A percentile compares a stretch with the other conserved stretches of the same genome.
Conservation (phyloP, 2,888 invertebrate species). For the Protula sp. region DNA sequence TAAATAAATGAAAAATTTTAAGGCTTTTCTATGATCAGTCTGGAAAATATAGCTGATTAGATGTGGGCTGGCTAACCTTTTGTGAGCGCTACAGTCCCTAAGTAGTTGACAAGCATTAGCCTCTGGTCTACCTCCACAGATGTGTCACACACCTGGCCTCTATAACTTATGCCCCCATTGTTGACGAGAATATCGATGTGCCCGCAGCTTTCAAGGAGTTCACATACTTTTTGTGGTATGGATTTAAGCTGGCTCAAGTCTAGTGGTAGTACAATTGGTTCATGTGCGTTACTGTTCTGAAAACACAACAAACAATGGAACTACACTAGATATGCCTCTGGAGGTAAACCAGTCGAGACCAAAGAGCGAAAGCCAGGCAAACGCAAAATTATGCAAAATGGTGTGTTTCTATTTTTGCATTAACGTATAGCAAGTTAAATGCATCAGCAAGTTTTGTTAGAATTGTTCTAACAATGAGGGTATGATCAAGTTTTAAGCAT, state of each 20-base stretch:
- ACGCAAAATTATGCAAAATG: too few relatives aligned
- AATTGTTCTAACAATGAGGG: too few relatives aligned
- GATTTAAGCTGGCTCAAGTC: conserved; percentile 67
- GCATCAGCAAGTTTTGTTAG: too few relatives aligned
- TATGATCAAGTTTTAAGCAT: too few relatives aligned
- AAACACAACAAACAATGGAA: neutral
- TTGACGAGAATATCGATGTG: conserved; percentile 81
- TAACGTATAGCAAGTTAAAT: too few relatives aligned
- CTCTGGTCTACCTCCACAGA: conserved; percentile 74
- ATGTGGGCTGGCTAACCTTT: conserved; percentile 65
- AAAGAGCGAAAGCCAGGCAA: too few relatives aligned
- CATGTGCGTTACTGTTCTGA: neutral
- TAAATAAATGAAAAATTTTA: neutral
- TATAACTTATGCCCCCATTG: conserved; percentile 76
- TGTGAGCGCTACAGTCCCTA: conserved; percentile 84
- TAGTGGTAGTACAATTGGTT: conserved; percentile 54
- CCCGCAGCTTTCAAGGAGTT: conserved; percentile 55
- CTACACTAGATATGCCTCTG: neutral
- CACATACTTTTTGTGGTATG: conserved; percentile 62
- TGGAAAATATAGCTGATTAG: neutral
- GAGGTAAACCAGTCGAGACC: too few relatives aligned
- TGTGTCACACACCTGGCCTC: conserved; percentile 72
- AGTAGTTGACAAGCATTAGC: conserved; percentile 90
- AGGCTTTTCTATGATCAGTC: neutral
- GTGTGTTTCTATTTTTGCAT: too few relatives aligned